phyloP scores from a whole-genome alignment of 1,140 invertebrate species.

The Heterodera schachtii region DNA sequence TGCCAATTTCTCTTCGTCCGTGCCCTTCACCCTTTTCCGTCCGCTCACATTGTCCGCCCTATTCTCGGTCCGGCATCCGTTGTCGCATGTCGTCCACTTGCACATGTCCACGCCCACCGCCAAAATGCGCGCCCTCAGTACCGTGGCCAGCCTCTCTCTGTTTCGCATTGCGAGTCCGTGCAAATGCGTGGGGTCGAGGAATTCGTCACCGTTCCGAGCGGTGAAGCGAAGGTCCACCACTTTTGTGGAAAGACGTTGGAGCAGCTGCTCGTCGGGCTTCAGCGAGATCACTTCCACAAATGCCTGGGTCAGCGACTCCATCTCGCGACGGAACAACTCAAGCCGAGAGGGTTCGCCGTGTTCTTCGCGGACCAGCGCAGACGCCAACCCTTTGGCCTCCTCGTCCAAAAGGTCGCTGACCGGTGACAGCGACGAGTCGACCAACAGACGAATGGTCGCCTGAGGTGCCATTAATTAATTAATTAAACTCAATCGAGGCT shows the following conservation, averaged over 20 bases:
- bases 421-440: slow-evolving; percentile 10
- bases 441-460: slow-evolving; percentile 47
- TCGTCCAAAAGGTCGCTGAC: slow-evolving; percentile 8
- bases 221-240: slow-evolving; percentile 59
- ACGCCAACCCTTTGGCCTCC: slow-evolving; percentile 17
- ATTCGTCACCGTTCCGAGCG: slow-evolving; percentile 35
- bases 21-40: too few relatives aligned
- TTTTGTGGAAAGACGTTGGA: slow-evolving; percentile 30
- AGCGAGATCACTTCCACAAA: slow-evolving; percentile 58
- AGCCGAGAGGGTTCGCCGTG: slow-evolving; percentile 28
- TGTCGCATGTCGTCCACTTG: slow-evolving; percentile 62
- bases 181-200: slow-evolving; percentile 39
- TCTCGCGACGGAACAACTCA: slow-evolving; percentile 31
- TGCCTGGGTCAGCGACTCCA: slow-evolving; percentile 12
- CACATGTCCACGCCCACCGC: slow-evolving; percentile 65
- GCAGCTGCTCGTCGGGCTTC: slow-evolving; percentile 38
- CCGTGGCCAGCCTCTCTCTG: slow-evolving; percentile 46
- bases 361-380: slow-evolving; percentile 17
- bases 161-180: slow-evolving; percentile 55
- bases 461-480: slow-evolving; percentile 23
- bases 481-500: not conserved
- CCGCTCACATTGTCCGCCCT: slow-evolving; percentile 53
- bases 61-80: slow-evolving; percentile 61
- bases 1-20: too few relatives aligned
- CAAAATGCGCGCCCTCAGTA: slow-evolving; percentile 50